Base-by-base conservation (phyloP, 2,113 vertebrate species). In the Nesoenas mayeri region DNA sequence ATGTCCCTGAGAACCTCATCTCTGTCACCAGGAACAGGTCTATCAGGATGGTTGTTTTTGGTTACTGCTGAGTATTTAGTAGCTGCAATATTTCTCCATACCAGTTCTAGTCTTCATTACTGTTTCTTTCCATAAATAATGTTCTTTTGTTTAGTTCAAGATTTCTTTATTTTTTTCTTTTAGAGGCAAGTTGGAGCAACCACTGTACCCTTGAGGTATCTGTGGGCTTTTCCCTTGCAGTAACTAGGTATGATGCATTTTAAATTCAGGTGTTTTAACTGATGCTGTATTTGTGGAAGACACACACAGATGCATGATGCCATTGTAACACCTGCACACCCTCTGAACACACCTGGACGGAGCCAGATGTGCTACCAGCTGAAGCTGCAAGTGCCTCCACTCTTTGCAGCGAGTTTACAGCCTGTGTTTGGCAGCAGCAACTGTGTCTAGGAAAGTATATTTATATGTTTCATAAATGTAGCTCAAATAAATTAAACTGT, bases 401-500 rank as follows among this genome's bases (percentile, higher is more conserved):
- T 38, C 72, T 26, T 51, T 69, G 71, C 26, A 42, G 48, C 60
- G 88, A 93, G 79, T 57, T 51, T 65, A 38, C 75, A 94, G 66
- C 65, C 79, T 54, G n/a, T 70, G 56, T 79, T 77, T 94, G 88
- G 67, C 89, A 91, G 72, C 88, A 92, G 67, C 80, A 67, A 53
- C 58, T 32, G 40, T 66, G 78, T 94, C 86, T 40, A 66, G 65
- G 75, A 96, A 88, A 80, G 66, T 78, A 15, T 96, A 95, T 96
- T 97, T 95, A 84, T 91, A 87, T 61, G 86, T 95, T 97, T 96
- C 95, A 96, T 85, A 93, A 97, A 95, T 34, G 78, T 69, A 93
- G 93, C 93, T 97, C 91, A 97, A 95, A 95, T 81, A 95, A 96
- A 97, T 97, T 97, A 96, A 96, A 97, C 77, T 91, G 78, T 85